Evolutionary conservation across 2,113 vertebrate genomes (phyloP), one percentile per base, ranked within the genome.

Genomic region (Apodemus speciosus): DNA sequence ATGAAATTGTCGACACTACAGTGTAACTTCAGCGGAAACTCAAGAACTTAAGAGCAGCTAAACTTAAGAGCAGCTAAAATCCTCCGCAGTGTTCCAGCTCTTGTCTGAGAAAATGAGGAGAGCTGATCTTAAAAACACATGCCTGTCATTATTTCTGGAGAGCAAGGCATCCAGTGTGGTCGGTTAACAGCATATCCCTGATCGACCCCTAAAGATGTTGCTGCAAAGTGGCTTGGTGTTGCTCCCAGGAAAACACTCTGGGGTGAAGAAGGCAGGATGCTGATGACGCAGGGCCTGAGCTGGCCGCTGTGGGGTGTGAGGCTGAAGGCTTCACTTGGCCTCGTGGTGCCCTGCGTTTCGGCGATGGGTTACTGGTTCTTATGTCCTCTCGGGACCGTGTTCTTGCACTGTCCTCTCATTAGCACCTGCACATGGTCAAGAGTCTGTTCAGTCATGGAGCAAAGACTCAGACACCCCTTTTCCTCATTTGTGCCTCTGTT

Each of bases 81-180:
- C 73, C 86, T 92, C 90, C 90, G 76, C 93, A 89, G 68, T 21
- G n/a, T 75, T 95, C 80, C 66, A 94, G 0, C 81, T 35, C 83
- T 76, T 95, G 88, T 93, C 96, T 89, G 93, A 95, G 91, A 93
- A 92, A 93, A 97, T 56, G 83, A 56, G 38, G 77, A 90, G 84
- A 92, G 84, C 80, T 96, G 97, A 97, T 97, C 96, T 96, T 92
- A 92, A 97, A 97, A 96, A 96, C 96, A 96, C 84, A 96, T 96
- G 96, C 96, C 92, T 95, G 90, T 91, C 91, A 89, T 96, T 94
- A 93, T 95, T 96, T 96, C 93, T 96, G 95, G 94, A 93, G 90
- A 94, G 85, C 92, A 80, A 94, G 40, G 66, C 92, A 80, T 94
- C 93, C 84, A 94, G 85, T 95, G 94, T 95, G 94, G 94, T 97